Evolutionary conservation across 2,113 vertebrate species (phyloP).

Genomic region (Ptyas mucosa): DNA sequence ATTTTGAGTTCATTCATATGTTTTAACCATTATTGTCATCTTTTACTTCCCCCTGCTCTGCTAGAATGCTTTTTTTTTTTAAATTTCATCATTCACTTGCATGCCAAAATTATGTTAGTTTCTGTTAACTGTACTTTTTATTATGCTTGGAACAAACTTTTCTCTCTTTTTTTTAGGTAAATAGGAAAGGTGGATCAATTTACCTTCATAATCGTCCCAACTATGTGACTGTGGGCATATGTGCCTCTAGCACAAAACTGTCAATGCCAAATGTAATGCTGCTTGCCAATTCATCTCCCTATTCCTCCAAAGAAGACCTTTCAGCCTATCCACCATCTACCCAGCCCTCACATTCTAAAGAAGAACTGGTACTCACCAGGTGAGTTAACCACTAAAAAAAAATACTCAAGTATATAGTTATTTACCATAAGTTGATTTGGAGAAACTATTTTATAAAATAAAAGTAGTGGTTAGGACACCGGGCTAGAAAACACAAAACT

Average conservation of each 20-base stretch:
- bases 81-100: not conserved
- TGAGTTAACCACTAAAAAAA: constrained; percentile 31
- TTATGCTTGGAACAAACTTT: not conserved
- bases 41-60: not conserved
- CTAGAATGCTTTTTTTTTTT: not conserved
- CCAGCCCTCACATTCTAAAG: not conserved
- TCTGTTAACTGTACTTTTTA: not conserved
- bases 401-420: not conserved
- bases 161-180: constrained; percentile 51
- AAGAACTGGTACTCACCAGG: constrained; percentile 58
- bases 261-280: constrained; percentile 54
- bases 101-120: not conserved
- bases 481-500: not conserved
- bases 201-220: constrained; percentile 60
- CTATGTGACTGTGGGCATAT: constrained; percentile 57
- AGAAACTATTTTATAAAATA: not conserved
- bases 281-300: constrained; percentile 26
- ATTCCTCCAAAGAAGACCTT: not conserved
- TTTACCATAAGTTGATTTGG: not conserved
- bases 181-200: constrained; percentile 57
- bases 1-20: not conserved
- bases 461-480: not conserved
- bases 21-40: not conserved
- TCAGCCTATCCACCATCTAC: constrained; percentile 22
- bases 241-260: constrained; percentile 33